Base-by-base conservation (phyloP, 1,140 invertebrate species). In the Heterodera schachtii region DNA sequence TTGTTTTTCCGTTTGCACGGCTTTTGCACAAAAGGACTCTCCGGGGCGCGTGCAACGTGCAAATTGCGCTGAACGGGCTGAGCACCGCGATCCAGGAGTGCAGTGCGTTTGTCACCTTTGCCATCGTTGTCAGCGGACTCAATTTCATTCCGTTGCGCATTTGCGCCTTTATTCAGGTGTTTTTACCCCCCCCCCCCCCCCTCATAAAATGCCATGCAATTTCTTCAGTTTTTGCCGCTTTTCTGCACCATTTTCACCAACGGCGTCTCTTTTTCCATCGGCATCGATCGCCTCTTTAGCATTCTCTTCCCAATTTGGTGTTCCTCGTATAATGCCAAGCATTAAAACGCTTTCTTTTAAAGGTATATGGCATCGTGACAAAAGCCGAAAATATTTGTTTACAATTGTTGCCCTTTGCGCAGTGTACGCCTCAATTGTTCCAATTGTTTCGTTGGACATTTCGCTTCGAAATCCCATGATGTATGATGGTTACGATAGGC, bases 191-290 rank as follows among this genome's bases (percentile, higher is more conserved):
- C 3, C 31, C 31, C 6, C 11, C 49, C 49, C 49, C 6, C 11
- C 49, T 52, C 11, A 8, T 52, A 52, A 41, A 16, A 64, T 76
- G 44, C 41, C 43, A 21, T 31, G n/a, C 1, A 21, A n/a, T 49
- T 41, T n/a, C 13, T 16, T 41, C 46, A 78, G 75, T n/a, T 57
- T 52, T 47, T 78, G 60, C 75, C 75, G 41, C n/a, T 78, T 8
- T 78, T 78, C 67, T 78, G 75, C 67, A 78, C 75, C 60, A 78
- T 78, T 78, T 78, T 78, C 67, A 78, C 75, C n/a, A 78, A 78
- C 46, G 75, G 75, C 44, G 60, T 78, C 21, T 46, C 75, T 16
- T 64, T 78, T 78, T 78, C 75, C 3, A 78, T 78, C 46, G 75
- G 75, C n/a, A 41, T 78, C 46, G 75, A 78, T 8, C 75, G 75